Percentiles rank a stretch among this genome's conserved stretches.
Evolutionary conservation across 1,140 invertebrate species (phyloP).

Genomic region (Diorhabda elongata): DNA sequence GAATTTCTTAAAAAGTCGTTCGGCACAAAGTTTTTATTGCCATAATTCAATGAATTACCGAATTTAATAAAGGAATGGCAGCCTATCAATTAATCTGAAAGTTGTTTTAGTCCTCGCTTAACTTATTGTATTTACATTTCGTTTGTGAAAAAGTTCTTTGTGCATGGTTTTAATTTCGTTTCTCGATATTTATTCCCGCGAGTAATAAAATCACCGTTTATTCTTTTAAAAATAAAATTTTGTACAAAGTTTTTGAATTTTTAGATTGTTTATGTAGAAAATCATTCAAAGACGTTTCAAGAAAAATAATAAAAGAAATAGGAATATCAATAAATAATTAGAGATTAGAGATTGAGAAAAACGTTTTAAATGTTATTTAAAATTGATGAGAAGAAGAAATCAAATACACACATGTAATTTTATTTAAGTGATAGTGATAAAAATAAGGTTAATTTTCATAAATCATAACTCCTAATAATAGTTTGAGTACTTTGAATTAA

Average conservation of each 20-base stretch:
- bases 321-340: no score
- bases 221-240: not conserved
- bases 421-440: no score
- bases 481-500: no score
- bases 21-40: slow-evolving; percentile 30
- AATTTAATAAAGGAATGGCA: slow-evolving; percentile 20
- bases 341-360: no score
- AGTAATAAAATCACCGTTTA: slow-evolving; percentile 2
- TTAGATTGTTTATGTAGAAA: no score
- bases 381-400: no score
- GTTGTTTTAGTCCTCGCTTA: slow-evolving; percentile 11
- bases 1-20: slow-evolving; percentile 39
- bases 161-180: slow-evolving; percentile 1
- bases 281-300: no score
- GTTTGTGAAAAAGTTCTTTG: slow-evolving; percentile 15
- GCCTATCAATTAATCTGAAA: slow-evolving; percentile 23
- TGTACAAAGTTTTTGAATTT: not conserved
- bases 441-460: no score
- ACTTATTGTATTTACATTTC: slow-evolving; percentile 22
- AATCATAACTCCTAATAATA: no score
- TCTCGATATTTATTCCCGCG: not conserved
- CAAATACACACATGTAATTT: no score
- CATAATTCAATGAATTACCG: slow-evolving; percentile 37
- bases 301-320: no score
- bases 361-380: no score